phyloP scores from a whole-genome alignment of 2,113 vertebrate genomes.

The Crypturellus undulatus region DNA sequence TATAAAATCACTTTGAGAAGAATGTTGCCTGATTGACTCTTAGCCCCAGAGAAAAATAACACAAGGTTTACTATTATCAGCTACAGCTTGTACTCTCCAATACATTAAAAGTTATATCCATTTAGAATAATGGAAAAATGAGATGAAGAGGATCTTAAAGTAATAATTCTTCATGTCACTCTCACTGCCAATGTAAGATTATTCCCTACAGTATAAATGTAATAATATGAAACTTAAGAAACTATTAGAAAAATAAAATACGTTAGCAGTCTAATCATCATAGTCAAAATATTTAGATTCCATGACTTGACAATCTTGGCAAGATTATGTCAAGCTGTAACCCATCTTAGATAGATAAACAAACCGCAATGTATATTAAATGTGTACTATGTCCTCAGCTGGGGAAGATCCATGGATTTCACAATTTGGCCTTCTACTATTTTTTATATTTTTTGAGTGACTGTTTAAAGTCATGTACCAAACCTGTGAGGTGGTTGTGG shows the following conservation, averaged over 20 bases:
- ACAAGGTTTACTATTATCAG: not conserved
- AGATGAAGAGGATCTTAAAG: not conserved
- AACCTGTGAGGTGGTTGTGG: not conserved
- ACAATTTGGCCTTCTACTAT: not conserved
- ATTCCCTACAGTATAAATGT: not conserved
- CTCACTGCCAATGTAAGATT: not conserved
- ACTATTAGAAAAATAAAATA: not conserved
- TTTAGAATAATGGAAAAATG: not conserved
- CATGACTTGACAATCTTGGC: not conserved
- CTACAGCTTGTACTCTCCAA: not conserved
- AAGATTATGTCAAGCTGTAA: not conserved
- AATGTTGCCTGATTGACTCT: not conserved
- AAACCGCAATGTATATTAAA: not conserved
- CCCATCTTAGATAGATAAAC: not conserved
- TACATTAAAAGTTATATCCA: not conserved
- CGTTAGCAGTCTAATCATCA: not conserved
- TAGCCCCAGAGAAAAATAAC: not conserved
- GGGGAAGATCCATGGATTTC: not conserved
- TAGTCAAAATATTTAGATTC: slow-evolving; percentile 36
- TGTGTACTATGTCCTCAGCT: not conserved
- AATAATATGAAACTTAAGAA: slow-evolving; percentile 39
- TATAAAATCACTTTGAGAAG: not conserved
- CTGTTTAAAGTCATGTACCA: not conserved
- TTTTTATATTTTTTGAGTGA: not conserved
- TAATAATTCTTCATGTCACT: not conserved